Evolutionary conservation across 1,140 invertebrate species (phyloP), one percentile per base, ranked within the genome.

Genomic region (Bombus confusus): DNA sequence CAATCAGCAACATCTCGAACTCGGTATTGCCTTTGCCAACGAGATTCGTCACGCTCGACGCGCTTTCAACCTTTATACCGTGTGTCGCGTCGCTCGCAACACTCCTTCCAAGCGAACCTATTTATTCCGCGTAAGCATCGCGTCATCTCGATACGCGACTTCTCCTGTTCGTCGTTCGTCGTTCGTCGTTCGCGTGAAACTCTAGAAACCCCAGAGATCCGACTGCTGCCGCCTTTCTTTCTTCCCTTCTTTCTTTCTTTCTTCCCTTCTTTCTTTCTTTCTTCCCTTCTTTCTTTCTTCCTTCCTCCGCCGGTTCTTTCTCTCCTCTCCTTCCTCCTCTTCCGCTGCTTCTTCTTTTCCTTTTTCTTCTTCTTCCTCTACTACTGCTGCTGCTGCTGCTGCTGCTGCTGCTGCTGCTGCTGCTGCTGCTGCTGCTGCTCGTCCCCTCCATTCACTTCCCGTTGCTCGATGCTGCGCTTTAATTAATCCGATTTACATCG

Each of bases 401-500:
- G n/a, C n/a, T n/a, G n/a, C n/a, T n/a, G n/a, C n/a, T n/a, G n/a
- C n/a, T n/a, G n/a, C n/a, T n/a, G n/a, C n/a, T n/a, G n/a, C n/a
- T n/a, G n/a, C n/a, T n/a, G n/a, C n/a, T n/a, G n/a, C n/a, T n/a
- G 28, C 10, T 0, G 22, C 41, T n/a, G 3, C 28, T n/a, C 59
- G 59, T 73, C 39, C 39, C 39, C 2, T n/a, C 18, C 22, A 3
- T 73, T 31, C 18, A 3, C 39, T 25, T 37, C 34, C 64, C 31
- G 41, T 31, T n/a, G 2, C 13, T 31, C 52, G 6, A 31, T 0
- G 41, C 73, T 59, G 74, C 43, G 52, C 75, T 91, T 88, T 91
- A 91, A 91, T 91, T 91, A 91, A 91, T 90, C 88, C 85, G 90
- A 91, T 91, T 91, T 91, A 91, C 90, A 90, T 90, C 85, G 91